These are phyloP conservation scores for Lamprologus lemairii DNA, from an alignment of 2,113 vertebrate species.

Conservation along the genomic window DNA sequence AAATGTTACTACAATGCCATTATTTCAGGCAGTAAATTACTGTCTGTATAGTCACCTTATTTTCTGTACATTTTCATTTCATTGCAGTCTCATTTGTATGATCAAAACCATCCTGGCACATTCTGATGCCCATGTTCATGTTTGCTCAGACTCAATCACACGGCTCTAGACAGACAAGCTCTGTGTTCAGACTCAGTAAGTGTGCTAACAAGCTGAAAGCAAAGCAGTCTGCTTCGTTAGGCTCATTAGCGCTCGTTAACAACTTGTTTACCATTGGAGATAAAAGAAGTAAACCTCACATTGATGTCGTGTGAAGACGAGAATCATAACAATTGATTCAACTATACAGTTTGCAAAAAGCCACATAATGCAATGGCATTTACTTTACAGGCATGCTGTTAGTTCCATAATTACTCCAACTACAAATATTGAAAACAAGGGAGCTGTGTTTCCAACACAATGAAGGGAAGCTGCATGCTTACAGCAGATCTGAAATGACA, in stretches of 20 bases:
- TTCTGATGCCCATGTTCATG: neutral
- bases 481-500: neutral
- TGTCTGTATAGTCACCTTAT: neutral
- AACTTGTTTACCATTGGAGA: slow-evolving; percentile 28
- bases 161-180: slow-evolving; percentile 18
- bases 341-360: neutral
- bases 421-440: neutral
- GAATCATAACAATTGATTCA: neutral
- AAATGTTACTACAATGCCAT: neutral
- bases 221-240: slow-evolving; percentile 27
- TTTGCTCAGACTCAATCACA: neutral
- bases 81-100: neutral
- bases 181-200: slow-evolving; percentile 32
- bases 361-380: neutral
- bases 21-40: neutral
- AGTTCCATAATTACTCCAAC: neutral
- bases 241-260: slow-evolving; percentile 33
- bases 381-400: neutral
- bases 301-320: neutral
- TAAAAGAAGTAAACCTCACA: neutral
- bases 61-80: neutral
- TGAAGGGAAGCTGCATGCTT: neutral
- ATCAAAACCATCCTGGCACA: neutral
- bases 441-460: neutral
- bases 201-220: slow-evolving; percentile 34